Conservation (phyloP, 2,113 vertebrate species). For the Myiagra hebetior region DNA sequence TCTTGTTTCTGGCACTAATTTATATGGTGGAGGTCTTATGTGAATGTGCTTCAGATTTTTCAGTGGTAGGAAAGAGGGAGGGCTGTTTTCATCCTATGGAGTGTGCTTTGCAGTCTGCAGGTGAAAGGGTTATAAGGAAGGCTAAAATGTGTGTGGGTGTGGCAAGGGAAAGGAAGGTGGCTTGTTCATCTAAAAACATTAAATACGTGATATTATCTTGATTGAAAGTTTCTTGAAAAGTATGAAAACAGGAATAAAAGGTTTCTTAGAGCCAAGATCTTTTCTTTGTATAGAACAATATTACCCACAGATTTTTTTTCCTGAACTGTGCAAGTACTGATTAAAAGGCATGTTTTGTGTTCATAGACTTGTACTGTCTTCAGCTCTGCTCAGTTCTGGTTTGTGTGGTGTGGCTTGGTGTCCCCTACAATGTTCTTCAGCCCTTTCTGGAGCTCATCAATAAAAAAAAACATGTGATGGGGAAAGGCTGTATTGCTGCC, state of each 20-base stretch:
- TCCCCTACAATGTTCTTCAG: neutral
- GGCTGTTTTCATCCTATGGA: neutral
- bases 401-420: neutral
- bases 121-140: neutral
- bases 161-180: neutral
- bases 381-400: neutral
- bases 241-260: neutral
- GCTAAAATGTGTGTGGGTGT: neutral
- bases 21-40: neutral
- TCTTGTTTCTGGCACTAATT: neutral
- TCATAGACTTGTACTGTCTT: neutral
- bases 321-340: neutral
- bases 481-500: neutral
- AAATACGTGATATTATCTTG: neutral
- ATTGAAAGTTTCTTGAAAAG: neutral
- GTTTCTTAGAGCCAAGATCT: neutral
- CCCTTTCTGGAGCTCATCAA: neutral
- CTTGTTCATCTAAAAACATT: neutral
- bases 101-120: slow-evolving; percentile 38
- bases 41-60: slow-evolving; percentile 32
- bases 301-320: neutral
- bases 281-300: neutral
- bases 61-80: neutral
- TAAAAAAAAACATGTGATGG: neutral
- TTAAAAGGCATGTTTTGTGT: neutral